Base-by-base conservation (phyloP, 1,140 invertebrate species). In the Rhyzopertha dominica region DNA sequence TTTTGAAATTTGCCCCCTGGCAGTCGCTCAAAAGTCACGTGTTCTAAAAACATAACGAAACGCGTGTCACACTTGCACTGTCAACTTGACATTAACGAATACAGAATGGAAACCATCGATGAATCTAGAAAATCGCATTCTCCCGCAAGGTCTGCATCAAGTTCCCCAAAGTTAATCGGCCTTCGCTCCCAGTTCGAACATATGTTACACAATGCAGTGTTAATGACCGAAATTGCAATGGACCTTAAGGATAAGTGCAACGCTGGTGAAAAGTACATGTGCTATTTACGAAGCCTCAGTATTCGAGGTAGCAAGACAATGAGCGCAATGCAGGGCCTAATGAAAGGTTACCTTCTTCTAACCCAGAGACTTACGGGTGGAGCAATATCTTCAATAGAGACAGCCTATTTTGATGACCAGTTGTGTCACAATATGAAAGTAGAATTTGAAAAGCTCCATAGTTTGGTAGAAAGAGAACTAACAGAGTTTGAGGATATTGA, bases 151-250 rank as follows among this genome's bases (percentile, higher is more conserved):
- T n/a, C n/a, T n/a, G n/a, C n/a, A n/a, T n/a, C n/a, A n/a, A n/a
- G n/a, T n/a, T n/a, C n/a, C 18, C 5, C 34, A 5, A 47, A 40
- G 16, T 17, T 47, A 2, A 26, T 47, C 5, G 41, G 35, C 17
- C 35, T 47, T 16, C 26, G 37, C 10, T n/a, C 29, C 1, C 47
- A 53, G 32, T 35, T 41, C 19, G 59, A 63, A 26, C 56, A 56
- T 9, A 58, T 61, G 38, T 37, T 69, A 14, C 52, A 63, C 29
- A 65, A 66, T 41, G 65, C 64, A 8, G 44, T 65, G 5, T 25
- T 62, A 10, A 60, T 70, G 38, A 60, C 64, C 1, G 63, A 68
- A 53, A 62, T 63, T 43, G 61, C 56, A 19, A 58, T 68, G 51
- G 65, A 68, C 24, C 45, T 68, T 1, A 63, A 59, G 46, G 62